Conservation (phyloP, 2,888 invertebrate genomes). For the Spicauda simplicius region DNA sequence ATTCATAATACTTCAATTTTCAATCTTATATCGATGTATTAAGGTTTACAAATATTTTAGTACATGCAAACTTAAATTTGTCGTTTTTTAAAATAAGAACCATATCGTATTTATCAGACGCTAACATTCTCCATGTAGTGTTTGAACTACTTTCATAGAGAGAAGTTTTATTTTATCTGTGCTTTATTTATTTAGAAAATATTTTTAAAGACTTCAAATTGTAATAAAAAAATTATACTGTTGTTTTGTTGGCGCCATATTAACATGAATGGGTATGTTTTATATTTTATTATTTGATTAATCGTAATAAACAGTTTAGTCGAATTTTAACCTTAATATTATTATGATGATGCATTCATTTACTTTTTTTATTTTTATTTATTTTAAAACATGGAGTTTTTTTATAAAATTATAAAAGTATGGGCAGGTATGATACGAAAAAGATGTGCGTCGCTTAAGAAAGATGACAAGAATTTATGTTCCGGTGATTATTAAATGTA, state of each 20-base stretch:
- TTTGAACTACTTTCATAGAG: conserved; percentile 13
- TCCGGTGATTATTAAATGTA: too few species aligned
- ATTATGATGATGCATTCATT: too few species aligned
- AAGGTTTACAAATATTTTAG: conserved; percentile 8
- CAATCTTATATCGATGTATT: conserved; percentile 14
- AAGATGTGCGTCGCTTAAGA: too few species aligned
- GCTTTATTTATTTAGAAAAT: not conserved
- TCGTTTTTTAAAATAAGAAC: conserved; percentile 40
- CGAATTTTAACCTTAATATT: too few species aligned
- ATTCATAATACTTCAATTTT: conserved; percentile 22
- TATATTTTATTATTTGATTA: not conserved
- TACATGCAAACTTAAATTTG: conserved; percentile 1
- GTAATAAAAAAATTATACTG: not conserved
- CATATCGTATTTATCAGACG: conserved; percentile 21
- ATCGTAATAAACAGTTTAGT: too few species aligned
- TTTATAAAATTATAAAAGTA: too few species aligned
- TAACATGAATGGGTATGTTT: not conserved
- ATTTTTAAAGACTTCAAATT: too few species aligned
- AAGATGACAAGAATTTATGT: too few species aligned
- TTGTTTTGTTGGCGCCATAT: not conserved
- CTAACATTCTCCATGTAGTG: conserved; percentile 19
- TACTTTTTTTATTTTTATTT: too few species aligned
- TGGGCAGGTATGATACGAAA: too few species aligned
- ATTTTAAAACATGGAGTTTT: too few species aligned
- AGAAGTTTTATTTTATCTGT: conserved; percentile 7